Base-by-base conservation (phyloP, 2,888 invertebrate species). In the Aphidius colemani region DNA sequence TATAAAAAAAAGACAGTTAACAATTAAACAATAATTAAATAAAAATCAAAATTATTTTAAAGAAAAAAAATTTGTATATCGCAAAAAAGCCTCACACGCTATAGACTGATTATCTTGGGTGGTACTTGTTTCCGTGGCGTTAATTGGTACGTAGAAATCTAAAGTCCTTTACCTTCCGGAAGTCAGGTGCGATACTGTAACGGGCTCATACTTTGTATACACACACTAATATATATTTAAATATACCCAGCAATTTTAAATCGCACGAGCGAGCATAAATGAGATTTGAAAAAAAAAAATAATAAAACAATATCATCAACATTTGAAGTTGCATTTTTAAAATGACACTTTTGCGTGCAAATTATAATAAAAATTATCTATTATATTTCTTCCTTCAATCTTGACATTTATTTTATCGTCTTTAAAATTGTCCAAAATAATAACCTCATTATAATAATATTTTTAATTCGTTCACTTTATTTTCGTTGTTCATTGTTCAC, bases 101-200 rank as follows among this genome's bases (percentile, higher is more conserved):
- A 30, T 30, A 70, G 67, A 65, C 65, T 68, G 68, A 68, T 70
- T 70, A 70, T 70, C 68, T 70, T 66, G 68, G 67, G 68, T 67
- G 65, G 61, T 67, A 66, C 67, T 30, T 5, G 65, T 70, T 70
- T 70, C 67, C 67, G 65, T 63, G 65, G 67, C 67, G 67, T 70
- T 71, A 69, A 72, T 71, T 65, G 69, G 69, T 69, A 68, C 66
- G 65, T 67, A 71, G 72, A 72, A 72, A 72, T 71, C 66, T 51
- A 62, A 65, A 59, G 65, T 66, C 63, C 62, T 51, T 30, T 62
- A 65, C 62, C 53, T 64, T 62, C 67, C 62, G 64, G 64, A 66
- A 66, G 62, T 59, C 8, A 55, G 44, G 50, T 43, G 43, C 57
- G 51, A 57, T 53, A 53, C 41, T 53, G 43, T 55, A 55, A 48